Evolutionary conservation across 2,113 vertebrate species (phyloP).

Genomic region (Myocastor coypus): DNA sequence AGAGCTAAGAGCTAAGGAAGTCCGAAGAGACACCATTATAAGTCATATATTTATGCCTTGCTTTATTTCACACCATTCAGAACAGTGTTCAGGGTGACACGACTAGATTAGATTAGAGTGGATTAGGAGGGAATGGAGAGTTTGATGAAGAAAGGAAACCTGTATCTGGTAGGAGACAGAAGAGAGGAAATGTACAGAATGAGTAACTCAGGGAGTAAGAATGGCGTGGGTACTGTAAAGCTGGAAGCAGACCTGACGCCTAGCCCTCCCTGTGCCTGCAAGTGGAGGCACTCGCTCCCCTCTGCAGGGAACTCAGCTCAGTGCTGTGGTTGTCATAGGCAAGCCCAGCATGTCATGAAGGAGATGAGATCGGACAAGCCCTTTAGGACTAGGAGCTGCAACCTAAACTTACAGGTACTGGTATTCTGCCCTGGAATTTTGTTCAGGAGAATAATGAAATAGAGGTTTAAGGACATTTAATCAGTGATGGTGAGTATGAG

Average conservation of each 20-base stretch:
- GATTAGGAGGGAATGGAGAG: background rate
- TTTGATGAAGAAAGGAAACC: background rate
- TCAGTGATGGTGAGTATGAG: background rate
- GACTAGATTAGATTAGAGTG: background rate
- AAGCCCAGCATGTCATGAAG: background rate
- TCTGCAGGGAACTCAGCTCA: background rate
- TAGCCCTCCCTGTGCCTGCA: background rate
- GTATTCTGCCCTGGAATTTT: background rate
- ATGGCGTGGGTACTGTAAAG: background rate
- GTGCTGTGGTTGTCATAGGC: background rate
- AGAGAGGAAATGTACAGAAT: background rate
- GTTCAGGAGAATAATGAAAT: background rate
- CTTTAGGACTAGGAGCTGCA: background rate
- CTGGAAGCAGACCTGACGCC: background rate
- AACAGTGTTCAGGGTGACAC: too few species aligned
- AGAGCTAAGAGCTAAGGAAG: background rate
- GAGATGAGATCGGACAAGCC: background rate
- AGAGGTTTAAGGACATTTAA: background rate
- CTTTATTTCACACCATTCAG: constrained; percentile 9
- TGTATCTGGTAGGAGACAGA: background rate
- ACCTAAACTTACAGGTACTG: background rate
- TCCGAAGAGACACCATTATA: background rate
- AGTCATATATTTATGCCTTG: background rate
- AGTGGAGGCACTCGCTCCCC: background rate
- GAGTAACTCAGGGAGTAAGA: background rate